Evolutionary conservation across 2,113 vertebrate genomes (phyloP).

Genomic region (Acrocephalus arundinaceus): DNA sequence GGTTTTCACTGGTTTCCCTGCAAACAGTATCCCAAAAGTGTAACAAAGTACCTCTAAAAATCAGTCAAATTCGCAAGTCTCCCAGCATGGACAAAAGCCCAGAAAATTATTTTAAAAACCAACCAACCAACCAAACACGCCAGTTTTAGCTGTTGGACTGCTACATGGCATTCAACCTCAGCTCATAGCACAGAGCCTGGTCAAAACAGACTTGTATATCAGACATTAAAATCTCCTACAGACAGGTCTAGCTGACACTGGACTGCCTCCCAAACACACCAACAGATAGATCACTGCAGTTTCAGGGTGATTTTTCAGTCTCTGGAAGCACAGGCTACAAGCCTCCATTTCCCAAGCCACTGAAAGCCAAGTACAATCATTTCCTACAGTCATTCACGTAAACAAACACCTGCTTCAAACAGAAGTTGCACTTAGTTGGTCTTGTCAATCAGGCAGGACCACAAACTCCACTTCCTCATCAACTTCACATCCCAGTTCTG

Average conservation of each 20-base stretch:
- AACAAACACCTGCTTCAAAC: not conserved
- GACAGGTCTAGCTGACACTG: not conserved
- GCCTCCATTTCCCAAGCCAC: not conserved
- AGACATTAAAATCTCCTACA: not conserved
- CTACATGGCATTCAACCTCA: not conserved
- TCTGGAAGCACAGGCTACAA: not conserved
- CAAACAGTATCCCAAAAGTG: not conserved
- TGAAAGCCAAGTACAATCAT: not conserved
- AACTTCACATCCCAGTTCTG: not conserved
- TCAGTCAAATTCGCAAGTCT: not conserved
- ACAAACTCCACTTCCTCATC: not conserved
- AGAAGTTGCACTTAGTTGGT: not conserved
- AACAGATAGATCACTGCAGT: not conserved
- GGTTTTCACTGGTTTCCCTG: not conserved
- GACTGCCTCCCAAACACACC: not conserved
- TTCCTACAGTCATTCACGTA: not conserved
- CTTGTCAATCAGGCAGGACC: not conserved
- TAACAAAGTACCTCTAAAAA: not conserved
- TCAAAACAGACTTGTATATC: not conserved
- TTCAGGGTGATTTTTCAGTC: not conserved
- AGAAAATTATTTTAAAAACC: not conserved
- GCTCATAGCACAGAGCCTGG: not conserved
- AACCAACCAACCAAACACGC: not conserved
- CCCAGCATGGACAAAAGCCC: not conserved
- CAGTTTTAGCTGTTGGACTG: not conserved